phyloP scores from a whole-genome alignment of 2,113 vertebrate genomes.

The Octodon degus region DNA sequence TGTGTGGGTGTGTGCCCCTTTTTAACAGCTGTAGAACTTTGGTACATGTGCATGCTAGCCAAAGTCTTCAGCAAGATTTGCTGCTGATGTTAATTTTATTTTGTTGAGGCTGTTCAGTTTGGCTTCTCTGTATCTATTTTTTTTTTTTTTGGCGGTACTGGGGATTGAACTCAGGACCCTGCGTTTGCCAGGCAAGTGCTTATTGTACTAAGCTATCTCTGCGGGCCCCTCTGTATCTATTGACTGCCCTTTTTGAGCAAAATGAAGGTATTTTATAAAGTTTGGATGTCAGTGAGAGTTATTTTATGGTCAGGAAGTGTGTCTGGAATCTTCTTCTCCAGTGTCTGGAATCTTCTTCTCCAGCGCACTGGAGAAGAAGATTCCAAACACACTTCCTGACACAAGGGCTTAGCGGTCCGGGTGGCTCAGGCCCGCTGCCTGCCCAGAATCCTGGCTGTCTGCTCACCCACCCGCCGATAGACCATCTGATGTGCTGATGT shows the following conservation, averaged over 20 bases:
- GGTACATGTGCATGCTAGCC: conserved; percentile 90
- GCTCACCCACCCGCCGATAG: conserved; percentile 85
- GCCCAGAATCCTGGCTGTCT: conserved; percentile 82
- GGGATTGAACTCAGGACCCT: no score
- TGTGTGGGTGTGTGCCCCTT: conserved; percentile 92
- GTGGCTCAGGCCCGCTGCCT: conserved; percentile 79
- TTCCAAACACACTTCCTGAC: conserved; percentile 71
- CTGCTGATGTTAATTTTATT: conserved; percentile 96
- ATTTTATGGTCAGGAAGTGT: conserved; percentile 89
- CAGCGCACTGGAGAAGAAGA: conserved; percentile 86
- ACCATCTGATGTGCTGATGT: conserved; percentile 86
- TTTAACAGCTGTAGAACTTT: conserved; percentile 94
- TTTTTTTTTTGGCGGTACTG: no score
- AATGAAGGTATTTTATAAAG: conserved; percentile 93
- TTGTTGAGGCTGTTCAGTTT: conserved; percentile 94
- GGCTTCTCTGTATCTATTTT: conserved; percentile 95
- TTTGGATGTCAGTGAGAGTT: conserved; percentile 92
- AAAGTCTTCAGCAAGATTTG: conserved; percentile 95
- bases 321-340: no score
- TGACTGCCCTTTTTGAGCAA: conserved; percentile 94
- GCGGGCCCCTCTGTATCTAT: conserved; percentile 94
- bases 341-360: no score
- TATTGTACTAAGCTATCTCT: no score
- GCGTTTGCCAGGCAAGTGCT: no score
- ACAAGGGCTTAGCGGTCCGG: conserved; percentile 81